These are phyloP conservation scores for Microctonus hyperodae DNA, from an alignment of 2,888 invertebrate genomes.

Conservation along the genomic window DNA sequence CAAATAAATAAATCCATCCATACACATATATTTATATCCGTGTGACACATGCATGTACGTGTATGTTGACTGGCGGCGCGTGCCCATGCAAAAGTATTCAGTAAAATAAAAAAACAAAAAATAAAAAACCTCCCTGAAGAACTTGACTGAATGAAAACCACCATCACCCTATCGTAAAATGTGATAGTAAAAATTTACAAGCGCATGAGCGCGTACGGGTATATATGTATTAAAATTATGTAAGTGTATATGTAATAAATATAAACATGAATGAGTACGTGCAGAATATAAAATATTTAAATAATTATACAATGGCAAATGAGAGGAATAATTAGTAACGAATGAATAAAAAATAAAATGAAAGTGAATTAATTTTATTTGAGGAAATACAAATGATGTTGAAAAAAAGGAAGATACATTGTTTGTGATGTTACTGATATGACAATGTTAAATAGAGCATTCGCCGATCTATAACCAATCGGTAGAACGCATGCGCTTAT, in stretches of 20 bases:
- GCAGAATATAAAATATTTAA: neutral
- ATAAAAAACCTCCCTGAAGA: slow-evolving; percentile 4
- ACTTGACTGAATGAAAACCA: slow-evolving; percentile 13
- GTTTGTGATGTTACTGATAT: neutral
- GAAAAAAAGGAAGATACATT: neutral
- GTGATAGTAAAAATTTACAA: slow-evolving; percentile 2
- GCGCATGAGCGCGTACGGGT: neutral
- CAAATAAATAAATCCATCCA: too few species aligned
- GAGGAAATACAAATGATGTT: too few species aligned
- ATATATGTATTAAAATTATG: neutral
- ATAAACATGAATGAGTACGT: neutral
- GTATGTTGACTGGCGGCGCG: slow-evolving; percentile 47
- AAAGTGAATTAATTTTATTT: too few species aligned
- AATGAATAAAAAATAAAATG: neutral
- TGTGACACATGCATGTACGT: too few species aligned
- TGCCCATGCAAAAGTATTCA: slow-evolving; percentile 40
- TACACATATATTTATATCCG: too few species aligned
- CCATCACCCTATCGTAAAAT: neutral
- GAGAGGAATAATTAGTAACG: neutral
- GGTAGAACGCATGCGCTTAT: slow-evolving; percentile 38
- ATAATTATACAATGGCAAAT: neutral
- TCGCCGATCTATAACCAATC: slow-evolving; percentile 42
- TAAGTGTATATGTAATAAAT: neutral
- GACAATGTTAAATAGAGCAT: slow-evolving; percentile 34
- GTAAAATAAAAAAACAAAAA: slow-evolving; percentile 4